These are phyloP conservation scores for Burhinus bistriatus DNA, from an alignment of 2,113 vertebrate species.

Conservation along the genomic window DNA sequence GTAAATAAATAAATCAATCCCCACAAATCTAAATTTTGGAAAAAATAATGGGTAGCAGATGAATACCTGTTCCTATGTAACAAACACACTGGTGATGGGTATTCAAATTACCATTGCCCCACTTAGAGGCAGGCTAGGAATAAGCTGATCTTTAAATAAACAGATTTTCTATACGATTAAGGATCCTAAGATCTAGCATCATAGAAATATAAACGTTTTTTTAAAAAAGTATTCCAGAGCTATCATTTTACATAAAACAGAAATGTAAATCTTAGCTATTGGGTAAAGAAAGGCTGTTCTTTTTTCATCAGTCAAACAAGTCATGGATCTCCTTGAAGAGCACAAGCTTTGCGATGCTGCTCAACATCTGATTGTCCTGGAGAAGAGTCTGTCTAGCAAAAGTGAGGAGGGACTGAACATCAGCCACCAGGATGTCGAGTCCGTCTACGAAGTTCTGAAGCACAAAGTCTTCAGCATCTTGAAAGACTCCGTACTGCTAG, in stretches of 20 bases:
- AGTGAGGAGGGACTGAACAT: background rate
- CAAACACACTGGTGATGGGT: background rate
- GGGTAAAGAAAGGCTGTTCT: background rate
- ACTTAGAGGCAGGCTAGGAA: background rate
- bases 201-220: background rate
- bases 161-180: background rate
- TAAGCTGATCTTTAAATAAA: background rate
- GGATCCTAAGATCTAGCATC: background rate
- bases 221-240: background rate
- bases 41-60: background rate
- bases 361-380: conserved; percentile 71
- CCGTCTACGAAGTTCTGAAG: conserved; percentile 69
- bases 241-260: background rate
- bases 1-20: background rate
- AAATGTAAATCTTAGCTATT: background rate
- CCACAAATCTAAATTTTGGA: background rate
- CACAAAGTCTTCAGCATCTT: conserved; percentile 64
- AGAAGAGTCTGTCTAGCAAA: conserved; percentile 66
- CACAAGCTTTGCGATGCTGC: conserved; percentile 47
- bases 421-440: conserved; percentile 64
- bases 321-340: conserved; percentile 52
- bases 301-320: conserved; percentile 50
- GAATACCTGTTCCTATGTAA: background rate
- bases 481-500: conserved; percentile 66
- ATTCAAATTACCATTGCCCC: background rate